Conservation (phyloP, 1,140 invertebrate species). For the Pseudomyrmex cubaensis region DNA sequence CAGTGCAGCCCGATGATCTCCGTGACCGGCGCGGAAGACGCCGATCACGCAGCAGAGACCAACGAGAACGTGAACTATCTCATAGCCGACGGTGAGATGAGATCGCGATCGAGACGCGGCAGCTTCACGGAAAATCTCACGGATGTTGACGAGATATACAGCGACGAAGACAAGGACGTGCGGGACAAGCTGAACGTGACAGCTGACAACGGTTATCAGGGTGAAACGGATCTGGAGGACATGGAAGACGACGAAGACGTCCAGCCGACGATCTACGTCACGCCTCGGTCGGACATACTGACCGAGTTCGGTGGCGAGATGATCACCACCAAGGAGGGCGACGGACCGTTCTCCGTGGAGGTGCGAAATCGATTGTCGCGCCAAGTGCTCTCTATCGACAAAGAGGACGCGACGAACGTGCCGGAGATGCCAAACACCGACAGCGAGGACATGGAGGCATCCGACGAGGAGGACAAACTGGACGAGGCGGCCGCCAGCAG, state of each 20-base stretch:
- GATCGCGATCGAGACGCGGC: slow-evolving; percentile 63
- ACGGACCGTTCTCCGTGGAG: slow-evolving; percentile 83
- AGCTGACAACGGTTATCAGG: slow-evolving; percentile 65
- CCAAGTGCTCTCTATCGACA: slow-evolving; percentile 46
- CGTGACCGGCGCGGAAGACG: slow-evolving; percentile 72
- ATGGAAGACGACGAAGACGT: slow-evolving; percentile 79
- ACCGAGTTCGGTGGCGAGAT: slow-evolving; percentile 80
- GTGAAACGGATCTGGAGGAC: slow-evolving; percentile 82
- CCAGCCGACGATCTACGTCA: slow-evolving; percentile 70
- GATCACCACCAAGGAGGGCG: slow-evolving; percentile 83
- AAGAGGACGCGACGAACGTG: not conserved
- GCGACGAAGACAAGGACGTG: slow-evolving; percentile 71
- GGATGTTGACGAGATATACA: slow-evolving; percentile 83
- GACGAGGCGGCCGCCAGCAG: slow-evolving; percentile 70
- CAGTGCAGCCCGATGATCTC: slow-evolving; percentile 77
- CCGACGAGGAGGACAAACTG: slow-evolving; percentile 70
- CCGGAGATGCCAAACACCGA: slow-evolving; percentile 80
- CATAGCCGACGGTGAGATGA: slow-evolving; percentile 62
- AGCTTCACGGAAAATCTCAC: slow-evolving; percentile 80
- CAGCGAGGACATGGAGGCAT: slow-evolving; percentile 81
- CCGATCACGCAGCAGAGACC: slow-evolving; percentile 32
- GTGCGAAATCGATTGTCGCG: slow-evolving; percentile 81
- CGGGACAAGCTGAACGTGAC: slow-evolving; percentile 56
- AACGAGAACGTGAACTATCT: slow-evolving; percentile 57
- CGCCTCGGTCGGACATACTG: slow-evolving; percentile 76